Evolutionary conservation across 2,113 vertebrate genomes (phyloP), one percentile per base, ranked within the genome.

Genomic region (Butorides virescens): DNA sequence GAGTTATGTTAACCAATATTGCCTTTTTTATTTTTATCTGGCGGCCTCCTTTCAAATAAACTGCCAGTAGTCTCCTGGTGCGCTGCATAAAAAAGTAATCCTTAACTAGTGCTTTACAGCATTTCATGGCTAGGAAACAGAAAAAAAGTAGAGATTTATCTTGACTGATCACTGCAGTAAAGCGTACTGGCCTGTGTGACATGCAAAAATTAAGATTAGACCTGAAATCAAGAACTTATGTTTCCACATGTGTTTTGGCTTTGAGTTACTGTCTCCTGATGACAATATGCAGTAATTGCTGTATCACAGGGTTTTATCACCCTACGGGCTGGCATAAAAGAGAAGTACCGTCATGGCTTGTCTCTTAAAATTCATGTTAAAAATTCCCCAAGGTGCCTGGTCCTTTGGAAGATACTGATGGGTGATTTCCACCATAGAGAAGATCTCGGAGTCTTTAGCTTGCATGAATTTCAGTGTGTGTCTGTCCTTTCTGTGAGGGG

Each of bases 321-420:
- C 8, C 17, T 74, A 2, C 7, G 10, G 36, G 29, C 27, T 56
- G 32, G 3, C 13, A 15, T 49, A 39, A 58, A 70, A 49, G 19
- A 50, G 22, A 68, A 65, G 27, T 5, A 56, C 1, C 1, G 2
- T 34, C 29, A 44, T 39, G 17, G 13, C 15, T 37, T 72, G 71
- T 71, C 19, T 87, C 52, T 75, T 53, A 66, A 77, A 89, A 77
- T 42, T 81, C 8, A 0, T 11, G 13, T 71, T 75, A 71, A 46
- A 11, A 26, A 10, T 17, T 92, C 30, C 59, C 17, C 2, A 8
- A 13, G 21, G 9, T 1, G 0, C 7, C 14, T 2, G 0, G 5
- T 52, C 34, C 37, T 47, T 71, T 86, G 29, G 44, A 30, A 86
- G 16, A 5, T 14, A 19, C 15, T 34, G 27, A 10, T 5, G 7